These are phyloP conservation scores for Sthenelais limicola DNA, from an alignment of 2,888 invertebrate species.

Conservation along the genomic window DNA sequence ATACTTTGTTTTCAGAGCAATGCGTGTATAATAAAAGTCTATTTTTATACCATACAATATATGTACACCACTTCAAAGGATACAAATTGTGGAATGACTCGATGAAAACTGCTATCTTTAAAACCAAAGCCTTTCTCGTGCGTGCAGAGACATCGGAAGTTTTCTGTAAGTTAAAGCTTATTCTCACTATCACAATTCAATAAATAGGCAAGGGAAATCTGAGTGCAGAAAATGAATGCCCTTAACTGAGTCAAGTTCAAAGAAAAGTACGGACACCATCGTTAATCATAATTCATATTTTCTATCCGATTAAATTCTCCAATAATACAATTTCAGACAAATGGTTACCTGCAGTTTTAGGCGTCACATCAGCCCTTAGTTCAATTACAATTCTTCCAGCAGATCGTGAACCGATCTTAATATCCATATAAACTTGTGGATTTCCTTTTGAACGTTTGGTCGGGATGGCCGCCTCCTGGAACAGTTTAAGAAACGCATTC, in stretches of 20 bases:
- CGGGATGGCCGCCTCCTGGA: too few relatives aligned
- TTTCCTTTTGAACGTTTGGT: conserved; percentile 55
- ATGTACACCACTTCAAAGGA: conserved; percentile 57
- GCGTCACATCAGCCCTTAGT: conserved; percentile 92
- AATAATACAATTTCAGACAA: neutral
- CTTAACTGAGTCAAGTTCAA: too few relatives aligned
- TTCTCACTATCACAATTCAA: too few relatives aligned
- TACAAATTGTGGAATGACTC: conserved; percentile 99
- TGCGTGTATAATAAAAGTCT: too few relatives aligned
- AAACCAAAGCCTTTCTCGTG: conserved; percentile 98
- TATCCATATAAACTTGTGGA: conserved; percentile 93
- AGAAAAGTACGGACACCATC: too few relatives aligned
- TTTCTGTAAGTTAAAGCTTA: conserved; percentile 74
- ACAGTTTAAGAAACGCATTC: too few relatives aligned
- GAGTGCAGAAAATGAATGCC: too few relatives aligned
- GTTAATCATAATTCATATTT: too few relatives aligned
- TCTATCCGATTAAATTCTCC: neutral
- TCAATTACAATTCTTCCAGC: conserved; percentile 93
- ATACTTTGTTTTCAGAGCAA: neutral
- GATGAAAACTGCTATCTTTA: conserved; percentile 90
- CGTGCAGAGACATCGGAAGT: conserved; percentile 93
- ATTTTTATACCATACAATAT: neutral
- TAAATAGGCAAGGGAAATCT: too few relatives aligned
- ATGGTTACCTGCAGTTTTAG: conserved; percentile 82
- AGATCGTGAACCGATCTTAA: conserved; percentile 90